Conservation (phyloP, 2,888 invertebrate genomes). For the Eupsilia transversa region DNA sequence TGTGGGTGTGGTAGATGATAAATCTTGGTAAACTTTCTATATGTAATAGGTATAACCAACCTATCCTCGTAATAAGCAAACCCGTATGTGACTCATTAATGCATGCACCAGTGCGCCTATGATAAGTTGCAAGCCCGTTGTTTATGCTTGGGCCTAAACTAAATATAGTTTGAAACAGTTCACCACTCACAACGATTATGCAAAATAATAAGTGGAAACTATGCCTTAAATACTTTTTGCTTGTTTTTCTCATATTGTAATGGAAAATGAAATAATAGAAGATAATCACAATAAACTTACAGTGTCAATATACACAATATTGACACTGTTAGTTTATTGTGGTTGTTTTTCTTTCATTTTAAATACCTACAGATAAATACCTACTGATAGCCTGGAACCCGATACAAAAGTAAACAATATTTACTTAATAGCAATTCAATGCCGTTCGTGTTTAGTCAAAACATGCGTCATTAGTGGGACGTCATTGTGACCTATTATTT, state of each 20-base stretch:
- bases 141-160: constrained; percentile 39
- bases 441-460: constrained; percentile 48
- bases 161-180: constrained; percentile 32
- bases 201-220: constrained; percentile 4
- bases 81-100: constrained; percentile 47
- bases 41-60: not conserved
- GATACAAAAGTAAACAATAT: constrained; percentile 50
- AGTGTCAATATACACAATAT: constrained; percentile 19
- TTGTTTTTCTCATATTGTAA: constrained; percentile 7
- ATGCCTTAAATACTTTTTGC: not conserved
- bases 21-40: not conserved
- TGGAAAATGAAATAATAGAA: constrained; percentile 19
- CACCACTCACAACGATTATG: constrained; percentile 1
- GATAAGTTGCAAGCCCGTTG: constrained; percentile 51
- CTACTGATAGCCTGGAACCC: constrained; percentile 21
- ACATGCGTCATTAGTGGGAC: constrained; percentile 56
- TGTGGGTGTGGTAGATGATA: not conserved
- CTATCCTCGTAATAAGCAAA: constrained; percentile 26
- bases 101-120: constrained; percentile 33
- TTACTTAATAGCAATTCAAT: constrained; percentile 54
- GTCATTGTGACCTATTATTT: constrained; percentile 52
- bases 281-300: constrained; percentile 3
- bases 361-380: constrained; percentile 17
- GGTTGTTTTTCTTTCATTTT: not conserved
- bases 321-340: too few species aligned